Conservation (phyloP, 2,888 invertebrate genomes). For the Clistopyga incitator region DNA sequence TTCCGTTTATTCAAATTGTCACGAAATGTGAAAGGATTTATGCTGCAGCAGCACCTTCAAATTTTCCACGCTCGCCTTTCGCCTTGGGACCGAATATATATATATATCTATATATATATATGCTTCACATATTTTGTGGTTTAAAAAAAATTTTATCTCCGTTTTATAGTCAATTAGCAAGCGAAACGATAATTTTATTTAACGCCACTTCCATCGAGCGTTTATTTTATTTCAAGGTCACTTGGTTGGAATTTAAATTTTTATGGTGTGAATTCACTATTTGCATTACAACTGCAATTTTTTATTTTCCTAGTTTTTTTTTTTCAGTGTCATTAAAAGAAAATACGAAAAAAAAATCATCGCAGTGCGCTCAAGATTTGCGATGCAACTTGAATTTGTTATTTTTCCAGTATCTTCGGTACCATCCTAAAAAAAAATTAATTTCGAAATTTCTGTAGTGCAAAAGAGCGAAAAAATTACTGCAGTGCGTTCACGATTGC, state of each 20-base stretch:
- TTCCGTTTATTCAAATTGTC: constrained; percentile 16
- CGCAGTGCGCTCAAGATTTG: neutral
- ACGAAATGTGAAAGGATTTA: neutral
- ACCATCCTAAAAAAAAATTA: too few relatives aligned
- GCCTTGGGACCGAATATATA: neutral
- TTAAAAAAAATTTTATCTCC: neutral
- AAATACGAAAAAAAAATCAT: neutral
- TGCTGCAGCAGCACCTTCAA: too few relatives aligned
- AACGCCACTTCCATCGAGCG: neutral
- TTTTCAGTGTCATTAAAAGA: neutral
- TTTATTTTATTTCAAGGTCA: neutral
- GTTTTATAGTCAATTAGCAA: neutral
- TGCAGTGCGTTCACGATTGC: neutral
- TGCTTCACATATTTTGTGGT: neutral
- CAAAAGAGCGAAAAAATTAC: neutral
- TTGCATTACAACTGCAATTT: too few relatives aligned
- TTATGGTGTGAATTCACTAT: too few relatives aligned
- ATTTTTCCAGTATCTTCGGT: neutral
- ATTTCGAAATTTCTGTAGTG: too few relatives aligned
- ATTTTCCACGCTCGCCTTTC: neutral
- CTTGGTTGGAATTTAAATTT: too few relatives aligned
- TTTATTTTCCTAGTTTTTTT: too few relatives aligned
- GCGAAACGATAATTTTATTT: neutral
- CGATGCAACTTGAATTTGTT: neutral
- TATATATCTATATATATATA: neutral